Evolutionary conservation across 2,797 vertebrate species (phyloP), one percentile per base, ranked within the genome.

Genomic region (Amazona ochrocephala): DNA sequence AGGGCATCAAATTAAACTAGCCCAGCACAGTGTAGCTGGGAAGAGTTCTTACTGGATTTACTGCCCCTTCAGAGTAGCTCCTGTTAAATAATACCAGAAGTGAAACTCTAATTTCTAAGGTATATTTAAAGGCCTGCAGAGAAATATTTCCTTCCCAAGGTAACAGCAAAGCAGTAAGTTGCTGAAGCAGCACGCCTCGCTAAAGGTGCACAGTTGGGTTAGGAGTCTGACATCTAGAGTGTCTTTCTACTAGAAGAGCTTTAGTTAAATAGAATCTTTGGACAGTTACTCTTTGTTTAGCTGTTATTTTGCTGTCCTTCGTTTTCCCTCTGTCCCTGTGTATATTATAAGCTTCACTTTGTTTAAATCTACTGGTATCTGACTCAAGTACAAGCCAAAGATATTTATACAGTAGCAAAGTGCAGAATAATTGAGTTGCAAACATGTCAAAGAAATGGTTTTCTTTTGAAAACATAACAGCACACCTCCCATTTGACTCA

Each of bases 1-100:
- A 83, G 70, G 82, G 89, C 80, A 70, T 48, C 79, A 61, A 84
- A 89, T 95, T 90, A 48, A 60, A 51, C 97, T 93, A 76, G 47
- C 61, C 87, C 42, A 71, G 53, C 73, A 32, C 81, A 42, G 41
- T 30, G 21, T 88, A 81, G 71, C 50, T 88, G 27, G 71, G 78
- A 29, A 70, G 73, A 85, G 61, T 94, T 92, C 76, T 72, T 67
- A 51, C 42, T 86, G 78, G 62, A 64, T 92, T 93, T 89, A 54
- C n/a, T 71, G 51, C 51, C 71, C 82, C 47, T 66, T 71, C 32
- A 60, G 51, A 61, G 45, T 58, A 80, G 72, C 62, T 73, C 60
- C 81, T 93, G 58, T 44, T 96, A 26, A 95, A 91, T 92, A 75
- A 92, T 89, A 71, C 44, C 72, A 84, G 26, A 42, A 61, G 78